These are phyloP conservation scores for Odontophorus gujanensis DNA, from an alignment of 2,113 vertebrate species.

Conservation along the genomic window DNA sequence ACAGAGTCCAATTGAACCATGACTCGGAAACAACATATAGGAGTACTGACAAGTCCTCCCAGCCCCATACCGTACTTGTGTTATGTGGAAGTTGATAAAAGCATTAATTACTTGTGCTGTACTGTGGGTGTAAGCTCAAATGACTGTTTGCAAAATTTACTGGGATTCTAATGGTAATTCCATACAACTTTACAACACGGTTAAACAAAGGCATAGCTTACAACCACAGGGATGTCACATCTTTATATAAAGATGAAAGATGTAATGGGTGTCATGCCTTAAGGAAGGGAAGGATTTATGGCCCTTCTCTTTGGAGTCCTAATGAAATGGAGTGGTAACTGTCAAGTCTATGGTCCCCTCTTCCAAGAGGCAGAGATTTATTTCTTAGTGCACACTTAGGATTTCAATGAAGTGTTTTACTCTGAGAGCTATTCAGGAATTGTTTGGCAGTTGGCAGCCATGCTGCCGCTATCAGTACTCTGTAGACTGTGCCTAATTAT, in stretches of 20 bases:
- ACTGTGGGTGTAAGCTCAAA: neutral
- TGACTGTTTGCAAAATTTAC: fast-evolving
- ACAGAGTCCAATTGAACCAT: neutral
- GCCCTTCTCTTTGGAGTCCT: neutral
- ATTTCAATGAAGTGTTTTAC: neutral
- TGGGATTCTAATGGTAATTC: neutral
- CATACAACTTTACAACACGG: neutral
- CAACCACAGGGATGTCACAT: neutral
- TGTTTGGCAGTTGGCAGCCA: neutral
- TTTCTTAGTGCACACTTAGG: fast-evolving
- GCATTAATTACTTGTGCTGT: neutral
- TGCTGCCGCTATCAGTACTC: neutral
- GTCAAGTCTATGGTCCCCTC: neutral
- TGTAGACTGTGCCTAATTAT: neutral
- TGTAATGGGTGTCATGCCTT: neutral
- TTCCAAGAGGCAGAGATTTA: neutral
- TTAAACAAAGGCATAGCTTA: neutral
- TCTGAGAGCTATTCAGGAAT: neutral
- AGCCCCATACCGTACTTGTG: neutral
- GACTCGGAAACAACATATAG: neutral
- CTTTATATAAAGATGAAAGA: neutral
- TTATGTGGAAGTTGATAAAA: neutral
- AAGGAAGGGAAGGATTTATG: neutral
- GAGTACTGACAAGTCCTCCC: neutral
- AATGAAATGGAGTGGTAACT: neutral